These are phyloP conservation scores for Hephaestus fuliginosus DNA, from an alignment of 2,797 vertebrate genomes.

Conservation along the genomic window DNA sequence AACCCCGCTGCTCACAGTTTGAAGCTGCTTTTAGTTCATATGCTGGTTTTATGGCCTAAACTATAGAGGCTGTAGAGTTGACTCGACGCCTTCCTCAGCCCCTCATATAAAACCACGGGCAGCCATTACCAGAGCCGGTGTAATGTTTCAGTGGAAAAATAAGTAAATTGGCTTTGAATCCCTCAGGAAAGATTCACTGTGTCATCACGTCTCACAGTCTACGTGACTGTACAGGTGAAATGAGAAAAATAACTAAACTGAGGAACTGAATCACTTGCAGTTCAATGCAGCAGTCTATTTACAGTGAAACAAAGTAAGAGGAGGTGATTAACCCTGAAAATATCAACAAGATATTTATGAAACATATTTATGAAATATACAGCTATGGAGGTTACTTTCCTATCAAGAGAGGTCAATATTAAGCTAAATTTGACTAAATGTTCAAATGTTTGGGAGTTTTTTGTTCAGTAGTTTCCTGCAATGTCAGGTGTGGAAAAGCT, in stretches of 20 bases:
- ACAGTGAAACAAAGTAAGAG: neutral
- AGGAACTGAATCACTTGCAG: neutral
- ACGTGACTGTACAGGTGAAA: neutral
- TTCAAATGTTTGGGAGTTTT: too few relatives aligned
- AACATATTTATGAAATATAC: neutral
- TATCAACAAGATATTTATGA: neutral
- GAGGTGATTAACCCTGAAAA: neutral
- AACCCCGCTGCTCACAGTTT: constrained; percentile 28
- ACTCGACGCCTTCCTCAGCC: constrained; percentile 16
- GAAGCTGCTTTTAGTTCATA: constrained; percentile 24
- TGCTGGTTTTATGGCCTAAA: neutral
- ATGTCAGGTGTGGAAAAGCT: neutral
- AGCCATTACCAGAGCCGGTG: constrained; percentile 13
- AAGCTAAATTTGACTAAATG: too few relatives aligned
- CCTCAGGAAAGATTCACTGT: neutral
- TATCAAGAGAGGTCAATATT: neutral
- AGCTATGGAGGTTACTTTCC: neutral
- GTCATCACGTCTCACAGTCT: neutral
- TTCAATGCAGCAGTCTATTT: neutral
- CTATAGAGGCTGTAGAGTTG: constrained; percentile 12
- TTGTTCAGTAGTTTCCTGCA: too few relatives aligned
- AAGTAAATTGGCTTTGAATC: constrained; percentile 18
- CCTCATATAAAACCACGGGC: constrained; percentile 27
- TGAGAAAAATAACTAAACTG: neutral
- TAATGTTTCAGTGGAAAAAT: constrained; percentile 25